Evolutionary conservation across 2,888 invertebrate genomes (phyloP).

Genomic region (Calephelis perditalis): DNA sequence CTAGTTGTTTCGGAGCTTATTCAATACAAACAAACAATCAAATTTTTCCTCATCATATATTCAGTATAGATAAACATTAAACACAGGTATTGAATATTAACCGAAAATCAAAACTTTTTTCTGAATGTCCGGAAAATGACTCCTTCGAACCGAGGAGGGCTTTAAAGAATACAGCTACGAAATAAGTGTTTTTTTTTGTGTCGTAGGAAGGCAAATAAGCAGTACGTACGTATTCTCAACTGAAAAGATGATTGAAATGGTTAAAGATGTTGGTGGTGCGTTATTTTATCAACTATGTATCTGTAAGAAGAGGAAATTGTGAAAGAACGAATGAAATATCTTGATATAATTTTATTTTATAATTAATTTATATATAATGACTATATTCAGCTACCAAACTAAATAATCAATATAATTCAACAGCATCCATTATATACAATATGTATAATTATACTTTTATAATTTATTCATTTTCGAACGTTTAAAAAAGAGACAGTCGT

Average conservation of each 20-base stretch:
- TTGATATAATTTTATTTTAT: constrained; percentile 74
- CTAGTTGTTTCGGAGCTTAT: too few relatives aligned
- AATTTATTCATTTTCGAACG: constrained; percentile 47
- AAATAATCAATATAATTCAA: constrained; percentile 71
- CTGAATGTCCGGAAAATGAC: too few relatives aligned
- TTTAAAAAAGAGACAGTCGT: constrained; percentile 51
- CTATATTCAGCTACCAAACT: constrained; percentile 76
- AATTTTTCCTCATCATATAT: too few relatives aligned
- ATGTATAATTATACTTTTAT: constrained; percentile 63
- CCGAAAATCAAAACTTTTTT: too few relatives aligned
- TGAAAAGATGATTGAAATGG: not conserved
- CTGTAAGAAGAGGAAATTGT: not conserved
- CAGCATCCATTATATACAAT: constrained; percentile 76
- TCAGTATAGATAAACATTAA: too few relatives aligned
- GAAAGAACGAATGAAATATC: constrained; percentile 34
- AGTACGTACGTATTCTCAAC: too few relatives aligned
- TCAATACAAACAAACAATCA: too few relatives aligned
- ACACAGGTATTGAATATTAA: too few relatives aligned
- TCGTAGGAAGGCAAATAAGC: too few relatives aligned
- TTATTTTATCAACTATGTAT: not conserved
- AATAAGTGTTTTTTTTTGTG: too few relatives aligned
- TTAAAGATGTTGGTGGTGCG: not conserved
- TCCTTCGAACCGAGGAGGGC: too few relatives aligned
- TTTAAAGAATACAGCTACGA: too few relatives aligned
- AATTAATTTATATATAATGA: constrained; percentile 66